Evolutionary conservation across 2,888 invertebrate species (phyloP).

Genomic region (Harmothoe impar): DNA sequence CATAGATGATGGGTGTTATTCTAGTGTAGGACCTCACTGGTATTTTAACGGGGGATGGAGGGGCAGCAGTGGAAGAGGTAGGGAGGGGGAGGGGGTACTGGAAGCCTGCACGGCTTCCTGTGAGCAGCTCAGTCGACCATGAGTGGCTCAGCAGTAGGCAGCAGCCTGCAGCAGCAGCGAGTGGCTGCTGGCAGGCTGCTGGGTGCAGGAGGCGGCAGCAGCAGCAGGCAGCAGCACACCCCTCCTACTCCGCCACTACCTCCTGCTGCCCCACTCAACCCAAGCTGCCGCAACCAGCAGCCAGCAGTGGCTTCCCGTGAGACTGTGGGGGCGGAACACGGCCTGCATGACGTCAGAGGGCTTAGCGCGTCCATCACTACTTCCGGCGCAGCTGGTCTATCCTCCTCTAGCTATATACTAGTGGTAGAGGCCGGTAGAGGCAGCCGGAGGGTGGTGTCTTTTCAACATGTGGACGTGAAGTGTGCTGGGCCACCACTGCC

Average conservation of each 20-base stretch:
- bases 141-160: constrained; percentile 4
- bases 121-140: constrained; percentile 1
- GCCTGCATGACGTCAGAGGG: constrained; percentile 54
- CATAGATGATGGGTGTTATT: too few relatives aligned
- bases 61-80: too few relatives aligned
- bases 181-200: neutral
- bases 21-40: too few relatives aligned
- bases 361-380: constrained; percentile 49
- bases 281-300: neutral
- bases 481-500: neutral
- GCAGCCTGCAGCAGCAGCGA: neutral
- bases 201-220: neutral
- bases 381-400: constrained; percentile 58
- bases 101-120: neutral
- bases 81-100: too few relatives aligned
- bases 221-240: constrained; percentile 6
- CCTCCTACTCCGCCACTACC: neutral
- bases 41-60: too few relatives aligned
- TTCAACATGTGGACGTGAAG: neutral
- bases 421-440: too few relatives aligned
- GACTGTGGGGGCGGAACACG: constrained; percentile 52
- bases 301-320: constrained; percentile 31
- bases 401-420: neutral
- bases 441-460: neutral
- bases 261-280: neutral